phyloP scores from a whole-genome alignment of 2,888 invertebrate genomes.

The Psylliodes chrysocephalus region DNA sequence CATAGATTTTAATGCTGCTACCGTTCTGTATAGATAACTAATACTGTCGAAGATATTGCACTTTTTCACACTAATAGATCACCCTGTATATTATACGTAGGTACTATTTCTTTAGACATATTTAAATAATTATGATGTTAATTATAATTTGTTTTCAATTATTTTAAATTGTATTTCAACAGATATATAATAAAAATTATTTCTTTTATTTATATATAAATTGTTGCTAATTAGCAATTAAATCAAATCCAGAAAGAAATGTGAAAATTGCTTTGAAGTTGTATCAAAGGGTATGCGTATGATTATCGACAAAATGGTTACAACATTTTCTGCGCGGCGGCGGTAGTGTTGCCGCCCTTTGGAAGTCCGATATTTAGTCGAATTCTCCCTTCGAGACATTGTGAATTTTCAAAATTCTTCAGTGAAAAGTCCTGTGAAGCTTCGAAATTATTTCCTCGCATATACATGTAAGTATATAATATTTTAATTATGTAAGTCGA shows the following conservation, averaged over 20 bases:
- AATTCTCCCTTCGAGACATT: slow-evolving; percentile 37
- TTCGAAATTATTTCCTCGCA: not conserved
- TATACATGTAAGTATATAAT: slow-evolving; percentile 25
- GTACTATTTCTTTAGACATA: too few relatives aligned
- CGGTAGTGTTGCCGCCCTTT: slow-evolving; percentile 48
- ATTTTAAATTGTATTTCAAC: too few relatives aligned
- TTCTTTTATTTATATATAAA: not conserved
- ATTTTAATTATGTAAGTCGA: too few relatives aligned
- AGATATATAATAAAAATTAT: too few relatives aligned
- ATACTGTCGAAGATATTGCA: too few relatives aligned
- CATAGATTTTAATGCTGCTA: too few relatives aligned
- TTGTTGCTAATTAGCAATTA: too few relatives aligned
- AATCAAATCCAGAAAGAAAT: not conserved
- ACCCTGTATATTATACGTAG: too few relatives aligned
- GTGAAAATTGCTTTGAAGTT: slow-evolving; percentile 23
- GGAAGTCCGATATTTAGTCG: slow-evolving; percentile 44
- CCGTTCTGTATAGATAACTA: too few relatives aligned
- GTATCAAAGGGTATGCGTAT: slow-evolving; percentile 40
- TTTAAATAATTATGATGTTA: too few relatives aligned
- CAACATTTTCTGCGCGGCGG: slow-evolving; percentile 39
- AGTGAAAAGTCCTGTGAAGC: slow-evolving; percentile 16
- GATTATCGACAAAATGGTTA: slow-evolving; percentile 50
- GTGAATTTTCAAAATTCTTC: slow-evolving; percentile 20
- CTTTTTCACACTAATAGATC: too few relatives aligned
- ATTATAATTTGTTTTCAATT: too few relatives aligned